Conservation (phyloP, 2,888 invertebrate genomes). For the Molorchus minor region DNA sequence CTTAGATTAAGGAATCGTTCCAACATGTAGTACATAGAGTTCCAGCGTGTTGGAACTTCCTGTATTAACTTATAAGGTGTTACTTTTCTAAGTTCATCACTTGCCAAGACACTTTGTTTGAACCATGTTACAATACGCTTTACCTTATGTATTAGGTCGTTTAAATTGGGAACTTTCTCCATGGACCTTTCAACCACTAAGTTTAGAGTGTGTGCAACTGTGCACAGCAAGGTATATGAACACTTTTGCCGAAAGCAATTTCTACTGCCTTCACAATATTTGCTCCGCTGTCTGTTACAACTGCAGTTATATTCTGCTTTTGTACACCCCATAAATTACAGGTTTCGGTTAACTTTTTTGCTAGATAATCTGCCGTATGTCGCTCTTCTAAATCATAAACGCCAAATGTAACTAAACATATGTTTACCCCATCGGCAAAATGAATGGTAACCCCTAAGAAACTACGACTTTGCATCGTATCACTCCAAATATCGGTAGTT, state of each 20-base stretch:
- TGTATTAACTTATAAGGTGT: not conserved
- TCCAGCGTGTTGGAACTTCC: not conserved
- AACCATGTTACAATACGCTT: constrained; percentile 23
- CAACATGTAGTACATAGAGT: not conserved
- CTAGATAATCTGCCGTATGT: constrained; percentile 29
- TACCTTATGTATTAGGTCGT: constrained; percentile 13
- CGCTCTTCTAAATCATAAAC: constrained; percentile 24
- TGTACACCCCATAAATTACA: constrained; percentile 34
- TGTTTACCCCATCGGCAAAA: constrained; percentile 21
- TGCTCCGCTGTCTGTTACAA: constrained; percentile 38
- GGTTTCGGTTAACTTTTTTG: constrained; percentile 8
- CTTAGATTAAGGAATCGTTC: not conserved
- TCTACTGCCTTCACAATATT: constrained; percentile 38
- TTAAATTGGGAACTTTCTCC: constrained; percentile 11
- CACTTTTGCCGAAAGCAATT: constrained; percentile 33
- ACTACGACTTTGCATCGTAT: constrained; percentile 37
- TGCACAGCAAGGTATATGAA: constrained; percentile 40
- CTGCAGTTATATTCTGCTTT: constrained; percentile 33
- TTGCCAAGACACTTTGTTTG: constrained; percentile 28
- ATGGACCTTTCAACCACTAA: constrained; percentile 31
- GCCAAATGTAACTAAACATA: constrained; percentile 19
- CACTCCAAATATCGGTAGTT: constrained; percentile 43
- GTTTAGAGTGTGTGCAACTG: constrained; percentile 41
- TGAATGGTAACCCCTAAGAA: constrained; percentile 39
- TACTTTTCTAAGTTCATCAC: constrained; percentile 25